A percentile compares a stretch with the other conserved stretches of the same genome.
Evolutionary conservation across 2,888 invertebrate genomes (phyloP).

Genomic region (Caenorhabditis imperialis): DNA sequence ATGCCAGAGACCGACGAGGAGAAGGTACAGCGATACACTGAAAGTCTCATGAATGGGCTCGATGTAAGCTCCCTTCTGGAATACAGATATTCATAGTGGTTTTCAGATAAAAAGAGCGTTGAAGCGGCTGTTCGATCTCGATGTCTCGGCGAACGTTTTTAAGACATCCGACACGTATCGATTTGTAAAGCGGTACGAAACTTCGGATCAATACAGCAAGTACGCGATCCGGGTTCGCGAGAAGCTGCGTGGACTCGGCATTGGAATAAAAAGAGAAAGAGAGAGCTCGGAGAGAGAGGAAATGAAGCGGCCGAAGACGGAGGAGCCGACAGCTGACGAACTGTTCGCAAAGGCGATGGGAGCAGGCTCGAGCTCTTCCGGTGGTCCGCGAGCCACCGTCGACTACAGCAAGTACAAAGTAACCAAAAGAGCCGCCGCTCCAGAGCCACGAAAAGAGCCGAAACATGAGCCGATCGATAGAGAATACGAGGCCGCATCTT

Average conservation of each 20-base stretch:
- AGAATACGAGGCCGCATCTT: conserved; percentile 11
- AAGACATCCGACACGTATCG: conserved; percentile 19
- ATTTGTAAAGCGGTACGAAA: conserved; percentile 24
- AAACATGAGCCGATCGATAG: conserved; percentile 25
- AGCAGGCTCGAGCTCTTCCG: background rate
- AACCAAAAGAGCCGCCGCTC: conserved; percentile 5
- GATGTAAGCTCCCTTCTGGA: conserved; percentile 52
- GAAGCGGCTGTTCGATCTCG: conserved; percentile 44
- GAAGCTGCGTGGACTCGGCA: conserved; percentile 9
- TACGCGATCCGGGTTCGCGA: conserved; percentile 34
- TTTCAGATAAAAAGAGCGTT: conserved; percentile 46
- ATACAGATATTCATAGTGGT: too few species aligned
- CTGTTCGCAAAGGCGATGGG: conserved; percentile 44
- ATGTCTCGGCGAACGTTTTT: conserved; percentile 22
- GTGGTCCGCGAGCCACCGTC: conserved; percentile 24
- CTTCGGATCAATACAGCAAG: conserved; percentile 20
- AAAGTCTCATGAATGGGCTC: conserved; percentile 27
- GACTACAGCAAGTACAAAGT: conserved; percentile 46
- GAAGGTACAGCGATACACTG: conserved; percentile 46
- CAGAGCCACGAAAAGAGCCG: conserved; percentile 22
- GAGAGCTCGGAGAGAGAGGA: background rate
- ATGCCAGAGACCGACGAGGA: conserved; percentile 40
- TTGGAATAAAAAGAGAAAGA: conserved; percentile 9
- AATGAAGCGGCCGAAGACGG: conserved; percentile 11
- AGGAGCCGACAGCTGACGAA: conserved; percentile 14